phyloP scores from a whole-genome alignment of 2,888 invertebrate genomes.

The Clusia tigrina region DNA sequence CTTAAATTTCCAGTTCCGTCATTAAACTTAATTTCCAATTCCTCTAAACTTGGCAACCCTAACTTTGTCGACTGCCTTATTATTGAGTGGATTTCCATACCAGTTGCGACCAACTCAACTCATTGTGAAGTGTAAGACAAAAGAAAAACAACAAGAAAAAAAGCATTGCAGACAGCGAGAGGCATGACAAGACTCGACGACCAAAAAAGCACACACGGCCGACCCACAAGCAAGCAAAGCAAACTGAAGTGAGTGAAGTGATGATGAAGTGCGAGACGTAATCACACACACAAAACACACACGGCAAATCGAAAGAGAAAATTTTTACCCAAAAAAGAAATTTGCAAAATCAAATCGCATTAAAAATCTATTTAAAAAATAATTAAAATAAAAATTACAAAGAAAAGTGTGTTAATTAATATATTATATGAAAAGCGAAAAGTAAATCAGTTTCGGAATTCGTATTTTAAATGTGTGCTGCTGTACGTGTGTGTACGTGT shows the following conservation, averaged over 20 bases:
- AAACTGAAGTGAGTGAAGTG: neutral
- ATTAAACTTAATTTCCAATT: no score
- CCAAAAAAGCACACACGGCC: neutral
- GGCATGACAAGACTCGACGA: neutral
- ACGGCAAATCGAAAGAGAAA: neutral
- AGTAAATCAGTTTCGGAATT: no score
- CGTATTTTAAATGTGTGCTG: no score
- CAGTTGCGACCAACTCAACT: no score
- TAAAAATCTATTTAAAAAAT: neutral
- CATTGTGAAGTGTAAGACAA: neutral
- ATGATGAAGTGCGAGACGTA: conserved; percentile 4
- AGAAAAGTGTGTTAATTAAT: neutral
- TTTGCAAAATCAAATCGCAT: neutral
- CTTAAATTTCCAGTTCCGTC: no score
- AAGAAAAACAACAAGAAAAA: conserved; percentile 1
- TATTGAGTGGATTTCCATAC: no score
- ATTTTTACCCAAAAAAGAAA: conserved; percentile 2
- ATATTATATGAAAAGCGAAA: no score
- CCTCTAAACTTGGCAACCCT: no score
- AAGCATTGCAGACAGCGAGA: neutral
- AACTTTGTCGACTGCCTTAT: no score
- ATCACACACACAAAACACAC: no score
- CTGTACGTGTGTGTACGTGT: no score
- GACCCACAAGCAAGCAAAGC: neutral
- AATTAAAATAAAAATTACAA: neutral